These are phyloP conservation scores for Pheosia tremula DNA, from an alignment of 2,888 invertebrate genomes.

Conservation along the genomic window DNA sequence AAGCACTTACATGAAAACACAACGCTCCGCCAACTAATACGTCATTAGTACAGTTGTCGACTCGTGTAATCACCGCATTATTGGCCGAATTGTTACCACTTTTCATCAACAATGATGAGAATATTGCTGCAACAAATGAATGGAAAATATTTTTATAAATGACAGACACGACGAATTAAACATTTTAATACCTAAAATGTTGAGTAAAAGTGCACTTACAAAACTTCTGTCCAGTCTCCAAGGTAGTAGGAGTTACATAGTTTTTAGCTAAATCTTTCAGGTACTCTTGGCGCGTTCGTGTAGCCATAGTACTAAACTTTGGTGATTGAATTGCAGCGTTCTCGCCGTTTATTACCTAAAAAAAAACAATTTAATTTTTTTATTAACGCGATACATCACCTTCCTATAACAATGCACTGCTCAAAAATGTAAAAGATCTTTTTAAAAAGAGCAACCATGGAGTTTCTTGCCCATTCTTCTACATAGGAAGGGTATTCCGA, in stretches of 20 bases:
- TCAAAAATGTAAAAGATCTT: too few species aligned
- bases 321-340: conserved; percentile 98
- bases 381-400: too few species aligned
- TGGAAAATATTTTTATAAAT: too few species aligned
- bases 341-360: conserved; percentile 95
- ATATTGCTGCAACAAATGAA: conserved; percentile 84
- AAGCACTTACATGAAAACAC: conserved; percentile 91
- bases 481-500: too few species aligned
- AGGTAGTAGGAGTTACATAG: conserved; percentile 90
- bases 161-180: too few species aligned
- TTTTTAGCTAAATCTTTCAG: conserved; percentile 96
- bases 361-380: not conserved
- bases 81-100: conserved; percentile 89
- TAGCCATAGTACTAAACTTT: conserved; percentile 98
- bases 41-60: conserved; percentile 87
- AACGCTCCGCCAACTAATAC: conserved; percentile 91
- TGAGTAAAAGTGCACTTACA: conserved; percentile 83
- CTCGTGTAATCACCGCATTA: conserved; percentile 86
- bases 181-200: not conserved
- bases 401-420: too few species aligned
- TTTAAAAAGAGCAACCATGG: too few species aligned
- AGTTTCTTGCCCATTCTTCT: too few species aligned
- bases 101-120: conserved; percentile 84
- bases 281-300: conserved; percentile 97
- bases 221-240: conserved; percentile 94